Conservation (phyloP, 1,140 invertebrate species). For the Epicauta chinensis region DNA sequence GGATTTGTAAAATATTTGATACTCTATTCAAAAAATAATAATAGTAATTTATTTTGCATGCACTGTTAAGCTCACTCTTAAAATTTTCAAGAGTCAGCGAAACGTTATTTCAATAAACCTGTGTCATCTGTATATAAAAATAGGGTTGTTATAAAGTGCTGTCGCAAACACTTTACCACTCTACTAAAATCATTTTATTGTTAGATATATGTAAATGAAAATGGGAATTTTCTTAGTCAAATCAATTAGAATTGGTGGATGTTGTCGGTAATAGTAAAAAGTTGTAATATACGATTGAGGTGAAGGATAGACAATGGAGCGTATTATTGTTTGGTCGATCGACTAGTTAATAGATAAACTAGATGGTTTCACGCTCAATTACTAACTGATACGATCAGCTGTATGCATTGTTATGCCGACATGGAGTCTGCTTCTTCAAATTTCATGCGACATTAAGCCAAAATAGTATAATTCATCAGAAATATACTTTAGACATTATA, state of each 20-base stretch:
- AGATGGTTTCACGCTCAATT: constrained; percentile 40
- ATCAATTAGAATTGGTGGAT: constrained; percentile 12
- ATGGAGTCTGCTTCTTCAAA: constrained; percentile 37
- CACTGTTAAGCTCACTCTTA: constrained; percentile 12
- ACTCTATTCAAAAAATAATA: constrained; percentile 9
- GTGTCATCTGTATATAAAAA: constrained; percentile 17
- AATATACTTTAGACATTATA: constrained; percentile 16
- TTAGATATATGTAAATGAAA: too few species aligned
- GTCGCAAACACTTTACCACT: constrained; percentile 9
- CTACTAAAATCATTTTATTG: too few species aligned
- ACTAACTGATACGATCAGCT: constrained; percentile 35
- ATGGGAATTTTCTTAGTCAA: neutral
- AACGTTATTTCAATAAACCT: constrained; percentile 17
- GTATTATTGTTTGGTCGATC: constrained; percentile 31
- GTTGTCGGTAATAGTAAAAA: constrained; percentile 9
- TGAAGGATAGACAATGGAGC: constrained; percentile 34
- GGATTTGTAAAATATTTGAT: constrained; percentile 16
- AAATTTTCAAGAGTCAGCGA: constrained; percentile 13
- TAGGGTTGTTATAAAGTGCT: constrained; percentile 16
- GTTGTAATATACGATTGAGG: constrained; percentile 10
- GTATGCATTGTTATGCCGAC: constrained; percentile 34
- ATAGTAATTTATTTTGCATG: constrained; percentile 11
- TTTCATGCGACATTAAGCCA: constrained; percentile 42
- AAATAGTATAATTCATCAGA: constrained; percentile 38
- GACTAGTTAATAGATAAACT: constrained; percentile 40